Evolutionary conservation across 2,888 invertebrate genomes (phyloP), one percentile per base, ranked within the genome.

Genomic region (Trimorus sp.): DNA sequence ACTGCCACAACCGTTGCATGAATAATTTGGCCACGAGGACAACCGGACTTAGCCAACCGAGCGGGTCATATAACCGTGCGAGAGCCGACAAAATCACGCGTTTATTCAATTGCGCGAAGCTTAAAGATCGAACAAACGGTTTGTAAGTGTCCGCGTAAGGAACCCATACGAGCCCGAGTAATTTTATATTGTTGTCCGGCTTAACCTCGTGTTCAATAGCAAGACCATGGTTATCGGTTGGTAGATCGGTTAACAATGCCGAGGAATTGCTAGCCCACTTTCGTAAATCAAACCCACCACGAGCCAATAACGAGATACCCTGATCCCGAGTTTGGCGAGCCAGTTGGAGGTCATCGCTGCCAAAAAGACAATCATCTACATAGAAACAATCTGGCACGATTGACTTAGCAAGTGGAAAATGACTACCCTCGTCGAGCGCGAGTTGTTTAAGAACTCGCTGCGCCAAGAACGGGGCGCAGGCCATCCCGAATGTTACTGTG

Each of bases 321-420:
- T 53, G 53, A 16, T 15, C 15, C 9, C 26, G 15, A 8, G 15
- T 15, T 16, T 53, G 15, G 9, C 53, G 53, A 16, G 56, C 56
- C 4, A 37, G 12, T 7, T 37, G 15, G 7, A 15, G 12, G 14
- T 36, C 37, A 7, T 56, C 56, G 6, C n/a, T 37, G 7, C 56
- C 56, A 8, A 56, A 56, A 11, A 56, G 56, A 11, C 56, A 56
- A 37, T 56, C 56, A 37, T 56, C 56, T 12, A 56, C 56, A 11
- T 37, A 56, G 12, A 56, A 56, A 15, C 26, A 16, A 6, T 16
- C 15, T 16, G 8, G 15, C 7, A 53, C 26, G 16, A 53, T 15
- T 11, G 56, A 56, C 11, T 8, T 36, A n/a, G 56, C 56, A 38
- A 56, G 37, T 8, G 53, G 53, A 11, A 16, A 16, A 16, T 53